Evolutionary conservation across 2,888 invertebrate species (phyloP).

Genomic region (Azorinus chamasolen): DNA sequence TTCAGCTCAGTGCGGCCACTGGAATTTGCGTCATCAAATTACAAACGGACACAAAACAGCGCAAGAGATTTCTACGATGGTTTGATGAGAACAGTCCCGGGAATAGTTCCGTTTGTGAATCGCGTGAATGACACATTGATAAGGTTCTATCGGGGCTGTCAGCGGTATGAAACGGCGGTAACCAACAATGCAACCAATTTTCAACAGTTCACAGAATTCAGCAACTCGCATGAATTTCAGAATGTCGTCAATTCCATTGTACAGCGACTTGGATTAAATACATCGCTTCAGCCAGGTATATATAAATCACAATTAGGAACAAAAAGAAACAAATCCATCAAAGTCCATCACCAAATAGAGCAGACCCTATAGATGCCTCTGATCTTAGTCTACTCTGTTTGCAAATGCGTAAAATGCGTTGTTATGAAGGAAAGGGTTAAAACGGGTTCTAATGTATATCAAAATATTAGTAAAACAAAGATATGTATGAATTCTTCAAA

Average conservation of each 20-base stretch:
- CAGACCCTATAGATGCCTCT: too few species aligned
- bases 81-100: constrained; percentile 1
- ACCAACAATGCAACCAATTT: constrained; percentile 39
- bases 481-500: too few species aligned
- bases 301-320: too few species aligned
- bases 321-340: too few species aligned
- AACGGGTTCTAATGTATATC: too few species aligned
- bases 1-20: constrained; percentile 23
- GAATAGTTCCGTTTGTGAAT: constrained; percentile 7
- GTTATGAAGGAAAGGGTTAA: too few species aligned
- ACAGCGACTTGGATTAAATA: constrained; percentile 28
- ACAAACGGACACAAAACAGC: constrained; percentile 42
- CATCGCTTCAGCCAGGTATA: constrained; percentile 21
- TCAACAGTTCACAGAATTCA: constrained; percentile 37
- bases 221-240: constrained; percentile 25
- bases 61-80: constrained; percentile 48
- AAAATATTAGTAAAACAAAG: too few species aligned
- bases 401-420: too few species aligned
- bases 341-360: too few species aligned
- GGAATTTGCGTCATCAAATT: constrained; percentile 39
- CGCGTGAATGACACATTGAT: constrained; percentile 27
- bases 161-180: constrained; percentile 29
- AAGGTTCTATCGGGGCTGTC: constrained; percentile 51
- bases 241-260: constrained; percentile 24
- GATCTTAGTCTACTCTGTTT: too few species aligned